These are phyloP conservation scores for Phenganax stokvisi DNA, from an alignment of 92 coral and sea anemone genomes.

Conservation along the genomic window DNA sequence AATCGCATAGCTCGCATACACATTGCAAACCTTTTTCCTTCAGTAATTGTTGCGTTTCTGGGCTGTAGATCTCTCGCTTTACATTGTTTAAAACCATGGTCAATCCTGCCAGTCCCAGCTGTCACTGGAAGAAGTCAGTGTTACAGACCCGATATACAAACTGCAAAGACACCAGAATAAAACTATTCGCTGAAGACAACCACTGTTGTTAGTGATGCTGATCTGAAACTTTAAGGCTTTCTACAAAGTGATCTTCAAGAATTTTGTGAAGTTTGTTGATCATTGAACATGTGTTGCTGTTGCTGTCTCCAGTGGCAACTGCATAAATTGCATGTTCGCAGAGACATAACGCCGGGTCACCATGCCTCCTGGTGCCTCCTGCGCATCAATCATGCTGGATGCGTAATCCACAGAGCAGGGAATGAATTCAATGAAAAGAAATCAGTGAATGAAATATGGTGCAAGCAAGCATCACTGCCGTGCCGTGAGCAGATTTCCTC, in stretches of 20 bases:
- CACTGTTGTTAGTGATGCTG: neutral
- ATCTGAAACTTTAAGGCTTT: neutral
- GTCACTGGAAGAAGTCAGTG: neutral
- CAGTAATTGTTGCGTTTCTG: conserved; percentile 70
- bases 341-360: too few relatives aligned
- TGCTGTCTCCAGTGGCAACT: conserved; percentile 17
- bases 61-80: conserved; percentile 57
- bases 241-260: neutral
- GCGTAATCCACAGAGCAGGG: too few relatives aligned
- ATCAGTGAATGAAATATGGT: too few relatives aligned
- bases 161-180: too few relatives aligned
- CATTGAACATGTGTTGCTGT: conserved; percentile 6
- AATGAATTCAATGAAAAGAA: too few relatives aligned
- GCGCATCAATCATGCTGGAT: neutral
- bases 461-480: too few relatives aligned
- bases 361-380: neutral
- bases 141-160: too few relatives aligned
- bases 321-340: neutral
- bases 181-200: neutral
- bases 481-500: too few relatives aligned
- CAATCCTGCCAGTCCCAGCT: neutral
- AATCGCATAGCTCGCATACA: conserved; percentile 91
- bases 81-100: conserved; percentile 23
- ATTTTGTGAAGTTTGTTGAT: neutral
- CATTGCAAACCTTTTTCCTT: conserved; percentile 76